A percentile compares a stretch with the other conserved stretches of the same genome.
Conservation (phyloP, 2,888 invertebrate genomes). For the Limenitis arthemis region DNA sequence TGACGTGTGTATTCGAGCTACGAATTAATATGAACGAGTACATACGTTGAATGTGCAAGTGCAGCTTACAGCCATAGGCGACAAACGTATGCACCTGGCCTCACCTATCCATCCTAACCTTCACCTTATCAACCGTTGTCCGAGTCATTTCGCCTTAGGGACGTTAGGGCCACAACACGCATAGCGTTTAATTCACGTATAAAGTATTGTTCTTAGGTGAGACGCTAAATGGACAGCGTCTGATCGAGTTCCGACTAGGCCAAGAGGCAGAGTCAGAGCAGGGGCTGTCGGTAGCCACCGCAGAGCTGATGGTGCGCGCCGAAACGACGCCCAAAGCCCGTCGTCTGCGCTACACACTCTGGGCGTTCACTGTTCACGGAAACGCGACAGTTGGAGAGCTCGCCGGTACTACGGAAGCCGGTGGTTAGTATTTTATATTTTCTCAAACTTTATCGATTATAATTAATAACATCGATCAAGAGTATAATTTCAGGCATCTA, state of each 20-base stretch:
- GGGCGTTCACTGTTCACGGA: slow-evolving; percentile 79
- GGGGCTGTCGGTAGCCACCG: slow-evolving; percentile 64
- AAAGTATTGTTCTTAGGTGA: slow-evolving; percentile 71
- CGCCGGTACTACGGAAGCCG: slow-evolving; percentile 64
- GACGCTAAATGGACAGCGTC: slow-evolving; percentile 86
- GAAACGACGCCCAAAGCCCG: slow-evolving; percentile 78
- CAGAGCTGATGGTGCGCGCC: slow-evolving; percentile 90
- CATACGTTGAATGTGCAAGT: slow-evolving; percentile 39
- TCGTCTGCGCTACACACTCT: slow-evolving; percentile 84
- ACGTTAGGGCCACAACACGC: slow-evolving; percentile 22
- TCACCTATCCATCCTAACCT: slow-evolving; percentile 7
- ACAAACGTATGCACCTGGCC: slow-evolving; percentile 48
- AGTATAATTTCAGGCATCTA: too few relatives aligned
- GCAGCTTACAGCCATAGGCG: slow-evolving; percentile 63
- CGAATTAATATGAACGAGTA: slow-evolving; percentile 26
- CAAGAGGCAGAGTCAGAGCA: slow-evolving; percentile 83
- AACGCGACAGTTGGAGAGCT: slow-evolving; percentile 72
- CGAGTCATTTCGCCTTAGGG: slow-evolving; percentile 53
- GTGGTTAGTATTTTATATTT: slow-evolving; percentile 28
- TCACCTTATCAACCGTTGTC: slow-evolving; percentile 10
- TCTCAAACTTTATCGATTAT: too few relatives aligned
- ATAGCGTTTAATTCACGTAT: slow-evolving; percentile 8
- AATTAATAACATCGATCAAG: too few relatives aligned
- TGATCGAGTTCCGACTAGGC: slow-evolving; percentile 87
- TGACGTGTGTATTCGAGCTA: slow-evolving; percentile 33